Evolutionary conservation across 2,797 vertebrate species (phyloP).

Genomic region (Cirrhinus mrigala): DNA sequence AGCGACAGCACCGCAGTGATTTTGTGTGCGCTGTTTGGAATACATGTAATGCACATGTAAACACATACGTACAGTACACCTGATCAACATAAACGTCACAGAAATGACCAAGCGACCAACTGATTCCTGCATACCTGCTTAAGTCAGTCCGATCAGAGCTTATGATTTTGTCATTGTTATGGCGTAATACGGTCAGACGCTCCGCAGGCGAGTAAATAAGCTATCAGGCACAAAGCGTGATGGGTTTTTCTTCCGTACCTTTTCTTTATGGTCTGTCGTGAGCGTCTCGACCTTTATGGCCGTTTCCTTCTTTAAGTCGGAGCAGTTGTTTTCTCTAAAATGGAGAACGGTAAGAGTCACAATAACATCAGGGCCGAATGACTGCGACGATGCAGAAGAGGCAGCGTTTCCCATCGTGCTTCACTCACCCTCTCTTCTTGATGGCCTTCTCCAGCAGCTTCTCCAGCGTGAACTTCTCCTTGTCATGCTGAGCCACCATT

Average conservation of each 20-base stretch:
- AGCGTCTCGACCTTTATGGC: constrained; percentile 94
- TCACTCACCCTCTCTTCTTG: constrained; percentile 93
- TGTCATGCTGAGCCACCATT: constrained; percentile 93
- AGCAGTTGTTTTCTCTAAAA: constrained; percentile 94
- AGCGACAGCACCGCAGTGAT: neutral
- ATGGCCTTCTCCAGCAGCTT: constrained; percentile 96
- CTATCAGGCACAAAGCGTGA: neutral
- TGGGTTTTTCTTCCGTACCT: constrained; percentile 78
- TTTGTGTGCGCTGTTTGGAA: neutral
- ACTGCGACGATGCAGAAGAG: neutral
- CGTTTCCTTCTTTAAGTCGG: constrained; percentile 97
- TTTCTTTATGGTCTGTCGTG: constrained; percentile 92
- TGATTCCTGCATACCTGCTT: neutral
- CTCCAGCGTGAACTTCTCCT: constrained; percentile 90
- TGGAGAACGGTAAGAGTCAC: neutral
- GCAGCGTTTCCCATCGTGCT: neutral
- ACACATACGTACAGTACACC: neutral
- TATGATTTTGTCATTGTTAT: neutral
- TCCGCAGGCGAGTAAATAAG: neutral
- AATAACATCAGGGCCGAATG: neutral
- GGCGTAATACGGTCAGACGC: neutral
- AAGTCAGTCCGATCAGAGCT: neutral
- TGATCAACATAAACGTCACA: too few relatives aligned
- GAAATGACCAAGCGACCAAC: neutral
- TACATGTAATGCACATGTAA: neutral